Base-by-base conservation (phyloP, 2,113 vertebrate genomes). In the Phoxinus phoxinus region DNA sequence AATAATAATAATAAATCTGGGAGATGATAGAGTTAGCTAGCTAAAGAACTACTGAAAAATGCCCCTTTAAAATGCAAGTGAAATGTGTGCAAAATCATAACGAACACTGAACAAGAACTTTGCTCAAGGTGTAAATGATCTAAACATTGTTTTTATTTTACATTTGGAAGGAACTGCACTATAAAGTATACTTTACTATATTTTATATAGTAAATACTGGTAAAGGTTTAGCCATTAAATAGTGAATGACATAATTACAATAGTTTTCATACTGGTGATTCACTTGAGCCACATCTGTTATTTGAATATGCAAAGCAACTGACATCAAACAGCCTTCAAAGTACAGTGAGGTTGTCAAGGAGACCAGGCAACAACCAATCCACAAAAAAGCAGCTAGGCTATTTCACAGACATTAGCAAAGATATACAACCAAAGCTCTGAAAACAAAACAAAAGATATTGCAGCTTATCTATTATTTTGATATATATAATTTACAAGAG, bases 231-330 rank as follows among this genome's bases (percentile, higher is more conserved):
- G 21, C 56, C 10, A 58, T 46, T n/a, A 23, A 59, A 37, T 37
- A 23, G n/a, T 13, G 17, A 59, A 27, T 82, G 12, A 65, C 3
- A 61, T 13, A 59, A 19, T 82, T 27, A 72, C 2, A 61, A 37
- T n/a, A 21, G 65, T 90, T 86, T 86, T 65, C 59, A 81, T 87
- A 48, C 44, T 72, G 32, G 59, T 44, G n/a, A 81, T 84, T 63
- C 76, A 79, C 25, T 48, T 35, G 25, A 9, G 35, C 74, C 35
- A 21, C 73, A 63, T 79, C 9, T 30, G 53, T 63, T 37, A 87
- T 89, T 90, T 90, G 83, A 89, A 90, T 88, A 90, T 86, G 79
- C 77, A 91, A 88, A 91, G 37, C 61, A 80, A 21, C 58, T n/a
- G 41, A 81, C 71, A 82, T 72, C 25, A 85, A 48, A 83, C 6